Conservation (phyloP, 2,888 invertebrate genomes). For the Cryptocephalus moraei region DNA sequence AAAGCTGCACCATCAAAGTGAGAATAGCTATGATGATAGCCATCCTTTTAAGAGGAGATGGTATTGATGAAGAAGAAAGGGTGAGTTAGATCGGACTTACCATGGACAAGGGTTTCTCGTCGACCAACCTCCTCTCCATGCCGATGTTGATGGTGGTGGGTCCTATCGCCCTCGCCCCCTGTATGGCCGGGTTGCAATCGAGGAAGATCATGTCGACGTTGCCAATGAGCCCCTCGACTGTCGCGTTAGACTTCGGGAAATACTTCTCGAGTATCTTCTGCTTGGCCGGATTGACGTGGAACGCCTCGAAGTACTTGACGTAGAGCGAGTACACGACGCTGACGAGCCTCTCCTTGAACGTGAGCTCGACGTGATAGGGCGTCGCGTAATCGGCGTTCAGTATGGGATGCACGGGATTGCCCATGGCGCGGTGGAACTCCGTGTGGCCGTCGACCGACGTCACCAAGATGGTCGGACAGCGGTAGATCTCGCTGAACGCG, state of each 20-base stretch:
- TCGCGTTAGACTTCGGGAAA: constrained; percentile 20
- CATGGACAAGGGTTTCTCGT: constrained; percentile 9
- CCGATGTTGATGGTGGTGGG: constrained; percentile 23
- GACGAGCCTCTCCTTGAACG: constrained; percentile 27
- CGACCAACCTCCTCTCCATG: constrained; percentile 6
- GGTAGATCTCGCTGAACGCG: constrained; percentile 18
- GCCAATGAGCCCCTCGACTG: constrained; percentile 18
- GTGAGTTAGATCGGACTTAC: constrained; percentile 8
- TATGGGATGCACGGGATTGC: constrained; percentile 17
- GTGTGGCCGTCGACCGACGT: constrained; percentile 14
- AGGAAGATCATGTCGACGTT: constrained; percentile 23
- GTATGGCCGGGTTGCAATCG: constrained; percentile 22
- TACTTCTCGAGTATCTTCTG: constrained; percentile 13
- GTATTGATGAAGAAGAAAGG: no score
- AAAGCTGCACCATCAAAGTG: no score
- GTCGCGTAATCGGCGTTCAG: constrained; percentile 16
- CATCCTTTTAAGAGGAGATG: no score
- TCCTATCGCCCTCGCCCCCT: constrained; percentile 18
- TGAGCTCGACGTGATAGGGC: constrained; percentile 21
- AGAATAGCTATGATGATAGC: no score
- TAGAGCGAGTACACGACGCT: constrained; percentile 11
- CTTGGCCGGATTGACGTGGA: constrained; percentile 6
- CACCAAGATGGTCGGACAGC: constrained; percentile 17
- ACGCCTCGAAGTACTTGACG: constrained; percentile 4
- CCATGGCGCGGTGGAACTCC: constrained; percentile 12